Conservation (phyloP, 2,888 invertebrate genomes). For the Aromia moschata region DNA sequence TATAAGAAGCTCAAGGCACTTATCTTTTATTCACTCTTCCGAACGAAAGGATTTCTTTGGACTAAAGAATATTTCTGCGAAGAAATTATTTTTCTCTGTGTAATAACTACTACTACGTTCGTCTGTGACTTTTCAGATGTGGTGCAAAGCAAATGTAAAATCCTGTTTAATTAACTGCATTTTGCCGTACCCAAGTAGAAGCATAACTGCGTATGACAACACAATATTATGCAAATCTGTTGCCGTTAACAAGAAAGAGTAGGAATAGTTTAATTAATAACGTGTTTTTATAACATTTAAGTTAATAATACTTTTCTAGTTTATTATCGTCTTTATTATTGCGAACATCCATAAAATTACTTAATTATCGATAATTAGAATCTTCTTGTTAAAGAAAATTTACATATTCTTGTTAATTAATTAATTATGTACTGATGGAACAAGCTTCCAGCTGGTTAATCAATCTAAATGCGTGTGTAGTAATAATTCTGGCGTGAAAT, state of each 20-base stretch:
- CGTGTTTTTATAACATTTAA: background rate
- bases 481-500: background rate
- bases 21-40: no score
- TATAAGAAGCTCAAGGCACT: no score
- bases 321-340: background rate
- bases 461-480: background rate
- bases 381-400: background rate
- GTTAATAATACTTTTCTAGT: background rate
- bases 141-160: no score
- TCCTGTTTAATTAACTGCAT: no score
- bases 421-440: background rate
- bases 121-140: no score
- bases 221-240: background rate
- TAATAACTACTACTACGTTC: no score
- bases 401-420: background rate
- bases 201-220: no score
- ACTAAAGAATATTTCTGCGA: no score
- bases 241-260: background rate
- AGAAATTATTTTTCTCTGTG: no score
- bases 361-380: background rate
- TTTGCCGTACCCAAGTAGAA: no score
- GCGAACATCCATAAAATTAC: background rate
- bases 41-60: no score
- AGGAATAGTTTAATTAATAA: background rate
- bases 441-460: background rate